Base-by-base conservation (phyloP, 2,888 invertebrate genomes). In the Omphaloscelis lunosa region DNA sequence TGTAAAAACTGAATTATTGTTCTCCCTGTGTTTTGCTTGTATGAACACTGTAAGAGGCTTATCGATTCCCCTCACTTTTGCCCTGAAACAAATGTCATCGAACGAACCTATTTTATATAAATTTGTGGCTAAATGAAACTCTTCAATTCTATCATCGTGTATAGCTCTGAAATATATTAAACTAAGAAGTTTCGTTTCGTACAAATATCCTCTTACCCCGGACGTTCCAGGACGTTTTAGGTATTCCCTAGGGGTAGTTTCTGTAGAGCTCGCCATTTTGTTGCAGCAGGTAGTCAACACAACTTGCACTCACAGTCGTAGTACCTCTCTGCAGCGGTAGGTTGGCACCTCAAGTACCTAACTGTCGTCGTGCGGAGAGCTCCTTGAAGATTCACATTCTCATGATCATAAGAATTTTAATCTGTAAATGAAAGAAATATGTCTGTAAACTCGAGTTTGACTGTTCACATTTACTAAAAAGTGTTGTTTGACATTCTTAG, bases 101-200 rank as follows among this genome's bases (percentile, higher is more conserved):
- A 87, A 80, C 12, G 75, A 78, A 12, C 84, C 88, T 17, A 87
- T 61, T 8, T 75, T 66, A 23, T 81, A 79, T 45, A 88, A 74
- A 67, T 87, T 88, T 4, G 84, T 79, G 12, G 81, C 87, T 61
- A 88, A 65, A 69, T 75, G 58, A 45, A 87, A 88, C 7, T 87
- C 65, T 56, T 78, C 66, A 29, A 88, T 71, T 17, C 45, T 56
- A 0, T 58, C 45, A 29, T 79, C 69, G 20, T 77, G 70, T 2
- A 80, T 39, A 12, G 77, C 63, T 73, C 82, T 78, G 8, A 83
- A 84, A 39, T 83, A 63, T 27, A 87, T 75, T 39, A 86, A 72
- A 39, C 83, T 86, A 11, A 84, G 67, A 29, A 88, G 77, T 67
- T 86, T 86, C 0, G 77, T 86, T 48, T 86, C 84, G 39, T 84